Evolutionary conservation across 2,888 invertebrate species (phyloP), one percentile per base, ranked within the genome.

Genomic region (Ornithoptera alexandrae): DNA sequence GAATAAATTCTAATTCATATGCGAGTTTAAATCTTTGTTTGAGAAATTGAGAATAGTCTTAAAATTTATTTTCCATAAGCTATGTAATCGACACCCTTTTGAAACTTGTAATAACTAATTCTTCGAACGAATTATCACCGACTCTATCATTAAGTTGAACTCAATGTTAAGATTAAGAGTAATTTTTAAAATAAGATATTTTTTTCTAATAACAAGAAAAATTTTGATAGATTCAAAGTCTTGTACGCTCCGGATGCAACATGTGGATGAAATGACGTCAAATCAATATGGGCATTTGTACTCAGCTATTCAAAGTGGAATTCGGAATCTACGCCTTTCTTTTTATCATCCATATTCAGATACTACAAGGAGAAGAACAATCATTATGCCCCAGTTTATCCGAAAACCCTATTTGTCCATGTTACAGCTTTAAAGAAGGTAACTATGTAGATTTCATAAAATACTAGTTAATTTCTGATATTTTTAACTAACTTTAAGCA

Each of bases 401-500:
- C 80, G 95, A 95, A 79, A 96, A 95, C 86, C 96, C 96, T 59
- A 95, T 96, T 76, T 98, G 98, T 87, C 97, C 97, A 8, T 98
- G 98, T 90, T 97, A 97, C 93, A 97, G 97, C 87, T 97, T 97
- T 88, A 97, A 97, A 89, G 97, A 97, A 92, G 97, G 94, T 94
- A 87, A 83, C 76, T 73, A 36, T 30, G 22, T 64, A 12, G 57
- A 24, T 15, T 46, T 36, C 57, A 22, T 0, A 7, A 22, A 58
- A 24, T 22, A 7, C n/a, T 22, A 58, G 18, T 58, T 20, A 2
- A 22, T 22, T 22, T n/a, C 6, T 12, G 0, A 4, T 12, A 58
- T 58, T n/a, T 58, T 22, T 22, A 2, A 57, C 18, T 62, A 17
- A 42, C 62, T n/a, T 85, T 82, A 70, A 71, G 15, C 60, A 50